Conservation (phyloP, 2,797 vertebrate species). For the Setipinna tenuifilis region DNA sequence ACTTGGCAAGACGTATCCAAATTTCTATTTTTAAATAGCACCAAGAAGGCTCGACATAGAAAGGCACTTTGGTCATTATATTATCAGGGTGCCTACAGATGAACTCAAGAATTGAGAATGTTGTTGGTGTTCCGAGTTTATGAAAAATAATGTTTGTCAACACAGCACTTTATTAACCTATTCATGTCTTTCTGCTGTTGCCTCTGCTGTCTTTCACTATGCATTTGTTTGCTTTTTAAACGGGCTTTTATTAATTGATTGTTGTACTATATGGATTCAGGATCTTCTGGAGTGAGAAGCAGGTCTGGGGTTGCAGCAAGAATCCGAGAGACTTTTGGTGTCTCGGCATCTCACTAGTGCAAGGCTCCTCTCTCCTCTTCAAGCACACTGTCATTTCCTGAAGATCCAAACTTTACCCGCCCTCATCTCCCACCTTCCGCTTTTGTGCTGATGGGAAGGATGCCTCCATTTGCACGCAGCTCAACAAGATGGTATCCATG, state of each 20-base stretch:
- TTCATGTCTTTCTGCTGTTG: too few relatives aligned
- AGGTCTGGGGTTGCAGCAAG: slow-evolving; percentile 48
- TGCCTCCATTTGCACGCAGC: slow-evolving; percentile 56
- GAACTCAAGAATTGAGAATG: too few relatives aligned
- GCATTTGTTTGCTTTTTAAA: background rate
- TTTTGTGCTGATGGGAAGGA: slow-evolving; percentile 48
- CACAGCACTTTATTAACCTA: too few relatives aligned
- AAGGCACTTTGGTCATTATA: too few relatives aligned
- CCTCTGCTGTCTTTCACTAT: too few relatives aligned
- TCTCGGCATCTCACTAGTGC: slow-evolving; percentile 50
- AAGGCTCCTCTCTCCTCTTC: slow-evolving; percentile 51
- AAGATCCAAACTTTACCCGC: slow-evolving; percentile 61
- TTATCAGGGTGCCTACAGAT: too few relatives aligned
- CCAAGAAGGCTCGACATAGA: too few relatives aligned
- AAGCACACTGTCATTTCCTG: slow-evolving; percentile 63
- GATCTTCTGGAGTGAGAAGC: slow-evolving; percentile 77
- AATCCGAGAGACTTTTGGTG: slow-evolving; percentile 47
- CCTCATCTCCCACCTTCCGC: slow-evolving; percentile 43
- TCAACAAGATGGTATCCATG: slow-evolving; percentile 63
- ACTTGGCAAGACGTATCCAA: too few relatives aligned
- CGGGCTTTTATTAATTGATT: background rate
- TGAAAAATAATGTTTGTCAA: too few relatives aligned
- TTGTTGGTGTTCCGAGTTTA: too few relatives aligned
- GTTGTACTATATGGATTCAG: slow-evolving; percentile 54
- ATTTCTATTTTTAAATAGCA: too few relatives aligned